Percentiles rank a stretch among this genome's conserved stretches.
Conservation (phyloP, 2,113 vertebrate species). For the Typhlomys cinereus region DNA sequence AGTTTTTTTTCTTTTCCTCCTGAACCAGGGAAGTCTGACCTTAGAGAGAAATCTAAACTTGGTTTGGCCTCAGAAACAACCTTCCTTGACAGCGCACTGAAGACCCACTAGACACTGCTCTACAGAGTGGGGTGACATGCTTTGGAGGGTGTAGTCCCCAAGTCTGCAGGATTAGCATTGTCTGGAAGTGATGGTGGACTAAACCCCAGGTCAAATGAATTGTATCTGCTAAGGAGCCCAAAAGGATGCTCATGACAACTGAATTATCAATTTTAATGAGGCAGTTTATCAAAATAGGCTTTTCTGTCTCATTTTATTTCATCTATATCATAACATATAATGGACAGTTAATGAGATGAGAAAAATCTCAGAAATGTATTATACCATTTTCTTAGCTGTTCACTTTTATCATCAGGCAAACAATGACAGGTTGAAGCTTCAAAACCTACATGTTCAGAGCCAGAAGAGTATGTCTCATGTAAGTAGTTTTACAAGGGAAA, state of each 20-base stretch:
- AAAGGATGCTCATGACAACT: not conserved
- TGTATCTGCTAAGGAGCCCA: not conserved
- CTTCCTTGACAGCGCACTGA: not conserved
- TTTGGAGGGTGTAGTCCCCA: not conserved
- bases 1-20: not conserved
- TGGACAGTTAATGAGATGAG: too few species aligned
- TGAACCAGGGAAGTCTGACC: not conserved
- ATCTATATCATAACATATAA: not conserved
- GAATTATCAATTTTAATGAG: not conserved
- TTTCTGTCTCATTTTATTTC: not conserved
- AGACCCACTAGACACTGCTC: not conserved
- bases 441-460: not conserved
- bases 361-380: too few species aligned
- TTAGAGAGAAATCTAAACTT: not conserved
- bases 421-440: not conserved
- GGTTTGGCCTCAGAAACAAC: not conserved
- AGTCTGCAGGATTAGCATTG: not conserved
- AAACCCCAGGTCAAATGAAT: not conserved
- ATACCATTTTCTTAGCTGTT: not conserved
- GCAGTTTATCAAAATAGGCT: not conserved
- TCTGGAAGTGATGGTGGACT: not conserved
- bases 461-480: too few species aligned
- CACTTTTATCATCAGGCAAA: not conserved
- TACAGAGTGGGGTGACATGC: not conserved
- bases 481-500: not conserved